Percentiles rank a stretch among this genome's conserved stretches.
These are phyloP conservation scores for Cephalopholis sonnerati DNA, from an alignment of 2,113 vertebrate species.

Conservation along the genomic window DNA sequence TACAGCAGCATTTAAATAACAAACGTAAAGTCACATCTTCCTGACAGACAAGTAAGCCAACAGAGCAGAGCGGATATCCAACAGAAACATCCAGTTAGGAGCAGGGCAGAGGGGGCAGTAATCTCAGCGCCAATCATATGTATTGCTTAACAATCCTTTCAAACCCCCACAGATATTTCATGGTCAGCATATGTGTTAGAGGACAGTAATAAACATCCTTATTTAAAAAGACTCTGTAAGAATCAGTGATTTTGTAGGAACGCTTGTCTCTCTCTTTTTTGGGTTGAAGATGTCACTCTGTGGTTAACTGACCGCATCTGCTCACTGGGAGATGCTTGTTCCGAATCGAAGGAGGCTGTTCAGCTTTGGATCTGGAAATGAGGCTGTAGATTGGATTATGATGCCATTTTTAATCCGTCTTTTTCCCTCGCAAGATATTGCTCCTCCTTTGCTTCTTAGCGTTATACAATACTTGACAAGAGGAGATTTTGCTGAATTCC, in stretches of 20 bases:
- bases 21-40: slow-evolving; percentile 25
- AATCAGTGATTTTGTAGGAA: neutral
- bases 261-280: neutral
- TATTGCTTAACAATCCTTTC: slow-evolving; percentile 31
- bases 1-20: neutral
- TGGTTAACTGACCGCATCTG: slow-evolving; percentile 66
- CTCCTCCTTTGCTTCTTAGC: slow-evolving; percentile 77
- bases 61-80: neutral
- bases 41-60: slow-evolving; percentile 2
- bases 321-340: slow-evolving; percentile 62
- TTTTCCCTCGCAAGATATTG: slow-evolving; percentile 77
- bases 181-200: slow-evolving; percentile 1
- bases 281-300: slow-evolving; percentile 16
- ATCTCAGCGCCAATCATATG: slow-evolving; percentile 32
- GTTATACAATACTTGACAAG: slow-evolving; percentile 82
- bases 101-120: slow-evolving; percentile 4
- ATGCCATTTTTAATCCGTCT: slow-evolving; percentile 83
- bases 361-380: slow-evolving; percentile 79
- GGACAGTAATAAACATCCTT: slow-evolving; percentile 5
- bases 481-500: slow-evolving; percentile 76
- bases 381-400: slow-evolving; percentile 83
- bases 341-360: slow-evolving; percentile 68
- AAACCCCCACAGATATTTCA: slow-evolving; percentile 31
- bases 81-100: neutral
- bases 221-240: slow-evolving; percentile 7